Conservation (phyloP, 2,113 vertebrate genomes). For the Anhinga anhinga region DNA sequence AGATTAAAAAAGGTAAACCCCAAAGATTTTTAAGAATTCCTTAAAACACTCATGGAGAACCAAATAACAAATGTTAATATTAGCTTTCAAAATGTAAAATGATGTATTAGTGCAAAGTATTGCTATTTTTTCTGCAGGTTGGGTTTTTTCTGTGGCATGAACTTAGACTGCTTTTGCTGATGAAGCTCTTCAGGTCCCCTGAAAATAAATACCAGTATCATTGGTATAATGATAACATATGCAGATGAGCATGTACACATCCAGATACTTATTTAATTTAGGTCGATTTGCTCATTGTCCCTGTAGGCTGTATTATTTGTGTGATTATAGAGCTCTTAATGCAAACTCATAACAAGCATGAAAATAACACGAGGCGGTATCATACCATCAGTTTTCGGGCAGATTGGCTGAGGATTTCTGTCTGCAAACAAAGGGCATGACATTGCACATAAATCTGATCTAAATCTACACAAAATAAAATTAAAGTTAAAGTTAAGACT, state of each 20-base stretch:
- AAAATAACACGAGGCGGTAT: not conserved
- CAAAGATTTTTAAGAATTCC: not conserved
- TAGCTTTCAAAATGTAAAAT: not conserved
- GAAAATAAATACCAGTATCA: constrained; percentile 15
- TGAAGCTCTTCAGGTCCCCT: not conserved
- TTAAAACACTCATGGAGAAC: not conserved
- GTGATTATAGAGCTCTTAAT: constrained; percentile 33
- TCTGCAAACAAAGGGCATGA: constrained; percentile 6
- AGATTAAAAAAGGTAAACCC: not conserved
- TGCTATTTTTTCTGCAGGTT: not conserved
- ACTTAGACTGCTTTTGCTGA: not conserved
- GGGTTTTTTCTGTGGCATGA: not conserved
- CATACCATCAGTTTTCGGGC: not conserved
- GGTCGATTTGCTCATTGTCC: constrained; percentile 46
- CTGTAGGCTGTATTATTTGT: constrained; percentile 53
- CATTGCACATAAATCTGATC: constrained; percentile 40
- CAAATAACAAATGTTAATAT: not conserved
- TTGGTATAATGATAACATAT: constrained; percentile 45
- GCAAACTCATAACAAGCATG: not conserved
- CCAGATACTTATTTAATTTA: constrained; percentile 58
- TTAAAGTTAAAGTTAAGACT: constrained; percentile 50
- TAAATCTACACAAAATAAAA: constrained; percentile 50
- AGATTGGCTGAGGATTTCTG: constrained; percentile 32
- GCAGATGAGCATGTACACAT: constrained; percentile 38
- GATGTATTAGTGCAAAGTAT: not conserved